These are phyloP conservation scores for Brachystomella parvula DNA, from an alignment of 1,140 invertebrate species.

Conservation along the genomic window DNA sequence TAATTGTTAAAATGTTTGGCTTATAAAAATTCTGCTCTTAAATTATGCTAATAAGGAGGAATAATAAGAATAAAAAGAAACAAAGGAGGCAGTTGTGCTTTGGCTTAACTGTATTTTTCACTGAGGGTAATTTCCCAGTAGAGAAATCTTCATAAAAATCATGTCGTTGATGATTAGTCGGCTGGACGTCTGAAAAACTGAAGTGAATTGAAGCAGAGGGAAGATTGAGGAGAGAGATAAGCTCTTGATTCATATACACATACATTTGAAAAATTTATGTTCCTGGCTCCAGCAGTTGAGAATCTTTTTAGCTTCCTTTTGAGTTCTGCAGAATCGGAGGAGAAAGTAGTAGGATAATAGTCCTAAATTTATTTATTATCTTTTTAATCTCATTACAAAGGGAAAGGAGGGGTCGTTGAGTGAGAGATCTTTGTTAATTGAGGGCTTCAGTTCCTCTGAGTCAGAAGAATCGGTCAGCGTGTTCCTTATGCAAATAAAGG, in stretches of 20 bases:
- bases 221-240: background rate
- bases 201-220: background rate
- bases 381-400: conserved; percentile 3
- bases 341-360: background rate
- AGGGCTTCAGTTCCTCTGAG: no score
- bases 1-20: conserved; percentile 10
- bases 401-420: background rate
- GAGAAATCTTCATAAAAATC: background rate
- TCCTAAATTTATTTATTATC: conserved; percentile 1
- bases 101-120: background rate
- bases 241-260: background rate
- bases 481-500: conserved; percentile 4
- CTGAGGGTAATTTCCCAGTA: background rate
- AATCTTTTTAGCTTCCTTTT: background rate
- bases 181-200: background rate
- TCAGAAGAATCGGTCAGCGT: background rate
- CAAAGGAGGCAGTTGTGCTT: background rate
- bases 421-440: conserved; percentile 8
- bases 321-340: no score
- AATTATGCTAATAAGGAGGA: background rate
- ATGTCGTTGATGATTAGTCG: background rate
- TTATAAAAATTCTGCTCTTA: background rate
- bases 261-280: no score
- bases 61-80: background rate
- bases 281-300: background rate